A percentile compares a stretch with the other conserved stretches of the same genome.
phyloP scores from a whole-genome alignment of 1,140 invertebrate genomes.

The Elysia chlorotica region DNA sequence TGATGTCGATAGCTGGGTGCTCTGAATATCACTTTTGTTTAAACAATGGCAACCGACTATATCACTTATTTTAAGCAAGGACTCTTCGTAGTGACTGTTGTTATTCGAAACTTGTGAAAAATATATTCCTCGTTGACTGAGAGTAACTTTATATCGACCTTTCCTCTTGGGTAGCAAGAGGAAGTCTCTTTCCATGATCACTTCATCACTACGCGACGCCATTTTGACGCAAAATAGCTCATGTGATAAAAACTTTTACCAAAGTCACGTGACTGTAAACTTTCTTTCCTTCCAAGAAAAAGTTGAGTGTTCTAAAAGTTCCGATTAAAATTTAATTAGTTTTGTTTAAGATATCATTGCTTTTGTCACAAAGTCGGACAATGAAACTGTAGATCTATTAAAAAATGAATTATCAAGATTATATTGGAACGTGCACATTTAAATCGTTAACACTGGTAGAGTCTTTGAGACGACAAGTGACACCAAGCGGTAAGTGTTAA shows the following conservation, averaged over 20 bases:
- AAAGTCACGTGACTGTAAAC: slow-evolving; percentile 10
- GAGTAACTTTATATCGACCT: slow-evolving; percentile 27
- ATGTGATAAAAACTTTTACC: slow-evolving; percentile 31
- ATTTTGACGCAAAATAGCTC: slow-evolving; percentile 31
- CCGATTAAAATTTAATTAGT: too few relatives aligned
- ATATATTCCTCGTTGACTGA: slow-evolving; percentile 29
- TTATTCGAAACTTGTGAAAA: slow-evolving; percentile 25
- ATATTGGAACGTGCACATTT: too few relatives aligned
- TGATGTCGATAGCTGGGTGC: too few relatives aligned
- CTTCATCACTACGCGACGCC: slow-evolving; percentile 16
- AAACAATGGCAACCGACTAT: slow-evolving; percentile 51
- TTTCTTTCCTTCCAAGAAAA: too few relatives aligned
- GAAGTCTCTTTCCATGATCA: slow-evolving; percentile 31
- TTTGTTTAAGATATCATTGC: too few relatives aligned
- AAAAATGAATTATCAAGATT: too few relatives aligned
- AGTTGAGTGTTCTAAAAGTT: too few relatives aligned
- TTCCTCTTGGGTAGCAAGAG: slow-evolving; percentile 43
- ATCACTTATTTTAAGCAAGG: slow-evolving; percentile 41
- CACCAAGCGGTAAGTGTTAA: too few relatives aligned
- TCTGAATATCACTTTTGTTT: neutral
- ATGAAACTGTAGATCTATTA: too few relatives aligned
- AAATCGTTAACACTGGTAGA: too few relatives aligned
- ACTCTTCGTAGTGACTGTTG: slow-evolving; percentile 14
- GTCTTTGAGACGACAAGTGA: too few relatives aligned
- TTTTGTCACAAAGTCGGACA: too few relatives aligned